Conservation (phyloP, 2,113 vertebrate genomes). For the Urocynchramus pylzowi region DNA sequence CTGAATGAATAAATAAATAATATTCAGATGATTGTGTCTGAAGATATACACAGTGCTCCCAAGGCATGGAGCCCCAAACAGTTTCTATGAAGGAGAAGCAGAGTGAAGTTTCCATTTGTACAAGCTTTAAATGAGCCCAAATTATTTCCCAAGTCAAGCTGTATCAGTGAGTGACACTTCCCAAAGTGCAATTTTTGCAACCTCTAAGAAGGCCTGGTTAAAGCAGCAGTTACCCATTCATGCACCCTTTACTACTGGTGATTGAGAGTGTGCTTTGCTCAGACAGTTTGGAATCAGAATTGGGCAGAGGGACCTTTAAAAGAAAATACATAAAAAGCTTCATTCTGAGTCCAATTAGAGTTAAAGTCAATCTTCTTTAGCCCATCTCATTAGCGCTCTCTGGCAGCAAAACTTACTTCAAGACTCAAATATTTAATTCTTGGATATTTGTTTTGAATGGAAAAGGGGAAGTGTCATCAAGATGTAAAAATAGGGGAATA, state of each 20-base stretch:
- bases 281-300: conserved; percentile 29
- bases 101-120: not conserved
- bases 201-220: not conserved
- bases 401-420: not conserved
- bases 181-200: not conserved
- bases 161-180: not conserved
- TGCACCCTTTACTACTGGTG: conserved; percentile 33
- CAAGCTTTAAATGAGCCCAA: not conserved
- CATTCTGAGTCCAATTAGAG: conserved; percentile 17
- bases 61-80: not conserved
- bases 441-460: conserved; percentile 1
- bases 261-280: conserved; percentile 19
- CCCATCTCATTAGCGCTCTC: conserved; percentile 7
- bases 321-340: conserved; percentile 17
- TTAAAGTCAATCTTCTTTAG: conserved; percentile 38
- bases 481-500: not conserved
- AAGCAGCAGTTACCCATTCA: conserved; percentile 15
- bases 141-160: not conserved
- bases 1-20: not conserved
- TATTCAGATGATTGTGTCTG: not conserved
- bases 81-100: not conserved
- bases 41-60: not conserved
- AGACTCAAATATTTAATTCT: not conserved
- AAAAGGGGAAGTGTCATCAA: not conserved
- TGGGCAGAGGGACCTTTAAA: conserved; percentile 5